Conservation (phyloP, 2,113 vertebrate genomes). For the Spermophilus dauricus region DNA sequence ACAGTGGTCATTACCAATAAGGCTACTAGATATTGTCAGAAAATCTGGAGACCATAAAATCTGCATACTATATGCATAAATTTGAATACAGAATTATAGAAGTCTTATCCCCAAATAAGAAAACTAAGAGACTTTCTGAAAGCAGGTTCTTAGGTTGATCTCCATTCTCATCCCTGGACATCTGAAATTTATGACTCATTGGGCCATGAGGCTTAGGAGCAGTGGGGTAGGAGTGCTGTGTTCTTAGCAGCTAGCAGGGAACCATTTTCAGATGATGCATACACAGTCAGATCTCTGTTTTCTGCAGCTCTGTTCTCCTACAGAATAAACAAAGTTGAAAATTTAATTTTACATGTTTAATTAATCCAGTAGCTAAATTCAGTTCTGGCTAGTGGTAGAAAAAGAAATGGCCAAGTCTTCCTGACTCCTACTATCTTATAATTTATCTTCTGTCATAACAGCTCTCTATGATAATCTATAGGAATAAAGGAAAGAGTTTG, state of each 20-base stretch:
- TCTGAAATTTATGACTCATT: background rate
- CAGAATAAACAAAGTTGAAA: background rate
- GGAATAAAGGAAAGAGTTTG: background rate
- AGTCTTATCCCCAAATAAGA: background rate
- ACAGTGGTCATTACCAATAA: conserved; percentile 48
- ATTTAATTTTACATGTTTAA: background rate
- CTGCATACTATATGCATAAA: conserved; percentile 11
- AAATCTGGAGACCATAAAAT: conserved; percentile 50
- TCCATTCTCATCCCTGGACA: background rate
- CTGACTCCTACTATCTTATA: background rate
- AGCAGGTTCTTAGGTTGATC: background rate
- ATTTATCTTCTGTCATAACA: background rate
- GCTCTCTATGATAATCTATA: background rate
- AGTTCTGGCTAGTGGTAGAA: background rate
- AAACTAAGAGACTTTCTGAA: conserved; percentile 44
- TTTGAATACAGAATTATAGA: conserved; percentile 17
- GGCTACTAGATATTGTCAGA: conserved; percentile 47
- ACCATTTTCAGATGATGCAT: background rate
- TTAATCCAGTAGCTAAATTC: background rate
- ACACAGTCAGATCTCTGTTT: background rate
- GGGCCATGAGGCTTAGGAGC: background rate
- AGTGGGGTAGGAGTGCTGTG: background rate
- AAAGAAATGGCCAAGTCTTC: background rate
- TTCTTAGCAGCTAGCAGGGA: background rate
- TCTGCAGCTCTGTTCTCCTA: background rate